These are phyloP conservation scores for Conops quadrifasciatus DNA, from an alignment of 2,888 invertebrate genomes.

Conservation along the genomic window DNA sequence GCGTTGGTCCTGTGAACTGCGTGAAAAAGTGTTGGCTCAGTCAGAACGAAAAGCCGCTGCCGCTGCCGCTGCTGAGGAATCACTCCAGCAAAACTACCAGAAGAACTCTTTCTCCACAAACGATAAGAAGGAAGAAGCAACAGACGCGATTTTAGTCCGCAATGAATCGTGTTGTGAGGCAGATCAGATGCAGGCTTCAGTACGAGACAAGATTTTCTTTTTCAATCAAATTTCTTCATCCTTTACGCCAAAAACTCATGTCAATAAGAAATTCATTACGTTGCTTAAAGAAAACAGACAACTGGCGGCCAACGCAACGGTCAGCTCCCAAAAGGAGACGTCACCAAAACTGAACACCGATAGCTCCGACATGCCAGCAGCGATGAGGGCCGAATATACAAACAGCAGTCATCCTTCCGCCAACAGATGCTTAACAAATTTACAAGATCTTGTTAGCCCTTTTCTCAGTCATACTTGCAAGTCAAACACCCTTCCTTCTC, in stretches of 20 bases:
- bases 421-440: slow-evolving; percentile 11
- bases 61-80: slow-evolving; percentile 39
- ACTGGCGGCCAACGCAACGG: slow-evolving; percentile 24
- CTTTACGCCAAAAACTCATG: slow-evolving; percentile 44
- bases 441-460: slow-evolving; percentile 23
- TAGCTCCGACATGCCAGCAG: neutral
- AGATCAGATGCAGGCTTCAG: slow-evolving; percentile 26
- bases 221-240: slow-evolving; percentile 52
- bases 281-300: slow-evolving; percentile 44
- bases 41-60: slow-evolving; percentile 49
- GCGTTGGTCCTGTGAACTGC: slow-evolving; percentile 52
- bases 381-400: no score
- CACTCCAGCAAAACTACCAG: slow-evolving; percentile 1
- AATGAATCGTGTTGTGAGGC: neutral
- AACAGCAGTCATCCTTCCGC: slow-evolving; percentile 22
- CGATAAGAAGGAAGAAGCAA: neutral
- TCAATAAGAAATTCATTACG: slow-evolving; percentile 47
- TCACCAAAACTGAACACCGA: slow-evolving; percentile 44
- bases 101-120: neutral
- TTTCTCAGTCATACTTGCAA: slow-evolving; percentile 13
- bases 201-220: slow-evolving; percentile 52
- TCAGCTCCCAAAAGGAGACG: slow-evolving; percentile 30
- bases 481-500: neutral
- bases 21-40: slow-evolving; percentile 52
- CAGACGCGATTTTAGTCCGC: slow-evolving; percentile 1